Evolutionary conservation across 1,140 invertebrate genomes (phyloP).

Genomic region (Solenopsis invicta): DNA sequence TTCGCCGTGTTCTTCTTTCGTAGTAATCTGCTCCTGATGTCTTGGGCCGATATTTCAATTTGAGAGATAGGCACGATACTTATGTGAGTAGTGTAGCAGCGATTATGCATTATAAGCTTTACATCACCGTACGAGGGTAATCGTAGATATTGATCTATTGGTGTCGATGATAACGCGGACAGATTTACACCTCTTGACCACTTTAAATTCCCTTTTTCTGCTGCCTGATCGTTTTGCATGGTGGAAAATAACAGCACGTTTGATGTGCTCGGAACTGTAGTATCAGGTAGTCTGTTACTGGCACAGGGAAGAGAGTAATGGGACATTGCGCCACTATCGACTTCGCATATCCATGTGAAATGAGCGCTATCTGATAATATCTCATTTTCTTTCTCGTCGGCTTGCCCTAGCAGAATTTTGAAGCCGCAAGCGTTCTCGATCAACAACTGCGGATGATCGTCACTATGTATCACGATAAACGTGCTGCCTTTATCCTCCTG

Average conservation of each 20-base stretch:
- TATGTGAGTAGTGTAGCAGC: slow-evolving; percentile 88
- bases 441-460: slow-evolving; percentile 88
- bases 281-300: slow-evolving; percentile 83
- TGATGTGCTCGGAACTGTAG: slow-evolving; percentile 67
- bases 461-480: slow-evolving; percentile 88
- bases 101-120: slow-evolving; percentile 89
- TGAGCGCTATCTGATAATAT: slow-evolving; percentile 80
- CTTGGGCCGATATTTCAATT: slow-evolving; percentile 91
- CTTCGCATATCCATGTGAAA: slow-evolving; percentile 83
- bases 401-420: slow-evolving; percentile 82
- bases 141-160: slow-evolving; percentile 89
- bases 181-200: slow-evolving; percentile 83
- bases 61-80: slow-evolving; percentile 89
- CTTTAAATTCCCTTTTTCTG: slow-evolving; percentile 69
- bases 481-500: slow-evolving; percentile 88
- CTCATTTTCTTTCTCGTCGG: slow-evolving; percentile 74
- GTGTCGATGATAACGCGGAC: slow-evolving; percentile 69
- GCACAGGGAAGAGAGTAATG: slow-evolving; percentile 82
- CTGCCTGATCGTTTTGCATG: slow-evolving; percentile 59
- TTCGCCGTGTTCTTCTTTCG: slow-evolving; percentile 76
- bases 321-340: slow-evolving; percentile 79
- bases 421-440: slow-evolving; percentile 87
- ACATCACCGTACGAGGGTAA: slow-evolving; percentile 91
- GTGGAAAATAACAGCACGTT: slow-evolving; percentile 79
- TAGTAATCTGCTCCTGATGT: slow-evolving; percentile 89